Percentiles rank a stretch among this genome's conserved stretches.
Conservation (phyloP, 2,113 vertebrate species). For the Salminus brasiliensis region DNA sequence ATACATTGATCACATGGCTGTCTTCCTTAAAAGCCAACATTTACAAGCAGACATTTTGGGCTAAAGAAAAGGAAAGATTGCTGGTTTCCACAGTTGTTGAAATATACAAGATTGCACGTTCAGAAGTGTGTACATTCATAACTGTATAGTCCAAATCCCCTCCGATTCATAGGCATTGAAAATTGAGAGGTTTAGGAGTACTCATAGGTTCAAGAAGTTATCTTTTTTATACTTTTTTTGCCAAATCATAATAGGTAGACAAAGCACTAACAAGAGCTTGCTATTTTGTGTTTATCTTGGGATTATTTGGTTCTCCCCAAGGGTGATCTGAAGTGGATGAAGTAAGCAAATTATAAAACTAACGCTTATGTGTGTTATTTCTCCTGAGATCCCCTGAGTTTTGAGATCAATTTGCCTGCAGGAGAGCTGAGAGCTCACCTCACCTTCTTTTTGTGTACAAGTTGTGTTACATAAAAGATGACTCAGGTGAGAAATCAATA, state of each 20-base stretch:
- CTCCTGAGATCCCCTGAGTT: constrained; percentile 5
- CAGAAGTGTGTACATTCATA: neutral
- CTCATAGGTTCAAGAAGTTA: neutral
- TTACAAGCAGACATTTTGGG: constrained; percentile 25
- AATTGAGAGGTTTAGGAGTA: neutral
- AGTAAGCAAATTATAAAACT: constrained; percentile 8
- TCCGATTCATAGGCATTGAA: neutral
- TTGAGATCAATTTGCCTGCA: constrained; percentile 19
- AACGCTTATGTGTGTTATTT: constrained; percentile 12
- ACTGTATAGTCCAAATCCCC: neutral
- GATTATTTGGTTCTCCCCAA: neutral
- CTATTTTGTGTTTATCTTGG: too few species aligned
- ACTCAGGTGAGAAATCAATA: constrained; percentile 47
- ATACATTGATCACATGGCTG: constrained; percentile 30
- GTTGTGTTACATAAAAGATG: constrained; percentile 36
- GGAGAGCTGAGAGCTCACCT: constrained; percentile 11
- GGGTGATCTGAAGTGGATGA: neutral
- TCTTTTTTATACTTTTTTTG: neutral
- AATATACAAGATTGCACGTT: neutral
- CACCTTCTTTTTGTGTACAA: constrained; percentile 32
- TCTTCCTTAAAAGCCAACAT: constrained; percentile 23
- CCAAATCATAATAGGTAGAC: neutral
- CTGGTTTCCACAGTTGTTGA: neutral
- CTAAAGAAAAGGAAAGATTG: neutral
- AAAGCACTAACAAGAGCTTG: neutral